Percentiles rank a stretch among this genome's conserved stretches.
These are phyloP conservation scores for Andrena hattorfiana DNA, from an alignment of 2,888 invertebrate species.

Conservation along the genomic window DNA sequence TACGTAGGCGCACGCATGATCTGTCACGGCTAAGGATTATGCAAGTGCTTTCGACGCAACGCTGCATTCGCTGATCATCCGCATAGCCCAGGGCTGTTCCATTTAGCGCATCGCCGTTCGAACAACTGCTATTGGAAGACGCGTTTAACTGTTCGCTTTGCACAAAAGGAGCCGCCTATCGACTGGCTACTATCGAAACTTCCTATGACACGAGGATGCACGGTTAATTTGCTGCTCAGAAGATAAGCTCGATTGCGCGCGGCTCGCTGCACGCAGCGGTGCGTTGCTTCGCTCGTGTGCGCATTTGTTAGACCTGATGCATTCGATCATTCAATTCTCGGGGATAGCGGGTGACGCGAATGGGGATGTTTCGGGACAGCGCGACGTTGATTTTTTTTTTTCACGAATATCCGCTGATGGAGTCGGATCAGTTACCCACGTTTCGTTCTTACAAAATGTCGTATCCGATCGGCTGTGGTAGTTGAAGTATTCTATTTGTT, in stretches of 20 bases:
- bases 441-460: no score
- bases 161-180: constrained; percentile 6
- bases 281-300: neutral
- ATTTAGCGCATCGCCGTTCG: neutral
- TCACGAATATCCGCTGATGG: no score
- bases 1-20: neutral
- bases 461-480: no score
- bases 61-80: constrained; percentile 21
- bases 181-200: neutral
- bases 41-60: neutral
- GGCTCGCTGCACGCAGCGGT: neutral
- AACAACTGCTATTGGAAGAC: constrained; percentile 19
- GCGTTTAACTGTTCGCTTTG: neutral
- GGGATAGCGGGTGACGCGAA: no score
- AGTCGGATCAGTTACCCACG: no score
- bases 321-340: neutral
- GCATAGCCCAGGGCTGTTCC: constrained; percentile 1
- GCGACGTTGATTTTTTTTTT: no score
- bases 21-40: constrained; percentile 38
- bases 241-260: neutral
- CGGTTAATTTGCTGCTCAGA: neutral
- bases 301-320: neutral
- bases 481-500: no score
- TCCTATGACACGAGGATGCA: neutral
- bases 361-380: no score